phyloP scores from a whole-genome alignment of 2,888 invertebrate genomes.

The Masnerella sp. region DNA sequence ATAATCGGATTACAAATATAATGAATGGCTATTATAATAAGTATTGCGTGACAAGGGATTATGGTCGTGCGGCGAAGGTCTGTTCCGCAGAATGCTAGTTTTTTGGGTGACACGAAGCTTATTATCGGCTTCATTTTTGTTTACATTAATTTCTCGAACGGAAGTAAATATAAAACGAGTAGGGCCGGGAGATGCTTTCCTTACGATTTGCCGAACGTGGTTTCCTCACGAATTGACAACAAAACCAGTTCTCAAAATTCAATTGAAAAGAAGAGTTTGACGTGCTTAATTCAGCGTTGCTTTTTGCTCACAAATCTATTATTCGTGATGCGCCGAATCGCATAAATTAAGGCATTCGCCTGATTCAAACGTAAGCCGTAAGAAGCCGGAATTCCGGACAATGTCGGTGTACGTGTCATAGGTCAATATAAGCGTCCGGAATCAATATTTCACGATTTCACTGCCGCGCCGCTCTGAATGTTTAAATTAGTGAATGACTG shows the following conservation, averaged over 20 bases:
- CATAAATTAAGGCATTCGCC: conserved; percentile 47
- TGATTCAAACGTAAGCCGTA: conserved; percentile 28
- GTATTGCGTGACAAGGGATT: conserved; percentile 53
- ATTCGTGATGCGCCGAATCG: conserved; percentile 40
- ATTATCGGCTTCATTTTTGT: conserved; percentile 44
- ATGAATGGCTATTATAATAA: conserved; percentile 52
- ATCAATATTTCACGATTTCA: conserved; percentile 36
- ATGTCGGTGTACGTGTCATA: conserved; percentile 50
- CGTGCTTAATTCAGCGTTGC: conserved; percentile 30
- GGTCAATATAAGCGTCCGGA: conserved; percentile 48
- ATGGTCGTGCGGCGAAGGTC: conserved; percentile 21
- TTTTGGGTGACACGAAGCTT: conserved; percentile 46
- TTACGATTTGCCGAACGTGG: conserved; percentile 46
- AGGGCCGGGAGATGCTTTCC: conserved; percentile 24
- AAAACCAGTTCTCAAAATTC: conserved; percentile 46
- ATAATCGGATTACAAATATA: conserved; percentile 58
- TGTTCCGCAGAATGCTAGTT: conserved; percentile 28
- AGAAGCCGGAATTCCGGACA: conserved; percentile 40
- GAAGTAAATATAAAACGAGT: conserved; percentile 41
- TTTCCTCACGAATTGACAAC: conserved; percentile 44
- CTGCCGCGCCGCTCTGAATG: conserved; percentile 15
- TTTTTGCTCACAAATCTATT: conserved; percentile 40
- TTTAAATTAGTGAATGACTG: too few relatives aligned
- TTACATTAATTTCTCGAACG: conserved; percentile 50
- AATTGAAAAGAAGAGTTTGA: conserved; percentile 46